A percentile compares a stretch with the other conserved stretches of the same genome.
Conservation (phyloP, 1,140 invertebrate species). For the Danaus melanippus region DNA sequence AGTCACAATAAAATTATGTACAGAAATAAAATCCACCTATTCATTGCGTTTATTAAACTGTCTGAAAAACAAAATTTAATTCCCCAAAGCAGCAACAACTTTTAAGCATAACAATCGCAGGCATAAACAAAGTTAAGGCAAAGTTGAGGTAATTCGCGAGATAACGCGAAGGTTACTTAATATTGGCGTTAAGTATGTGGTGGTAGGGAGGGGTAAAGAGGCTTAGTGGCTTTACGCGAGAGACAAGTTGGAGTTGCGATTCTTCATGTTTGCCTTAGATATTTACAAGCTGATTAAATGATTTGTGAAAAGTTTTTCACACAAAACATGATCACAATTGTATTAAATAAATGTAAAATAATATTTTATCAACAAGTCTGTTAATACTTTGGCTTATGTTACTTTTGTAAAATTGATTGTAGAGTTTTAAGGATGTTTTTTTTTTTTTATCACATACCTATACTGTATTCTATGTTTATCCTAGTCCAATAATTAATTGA, state of each 20-base stretch:
- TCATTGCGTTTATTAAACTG: no score
- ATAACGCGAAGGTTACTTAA: slow-evolving; percentile 43
- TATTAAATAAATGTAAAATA: background rate
- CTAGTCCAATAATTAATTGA: no score
- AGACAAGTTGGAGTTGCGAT: slow-evolving; percentile 46
- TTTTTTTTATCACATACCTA: no score
- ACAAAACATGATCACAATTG: background rate
- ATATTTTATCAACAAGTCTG: background rate
- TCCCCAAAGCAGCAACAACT: no score
- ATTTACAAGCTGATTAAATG: slow-evolving; percentile 50
- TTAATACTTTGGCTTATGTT: background rate
- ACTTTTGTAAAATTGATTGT: background rate
- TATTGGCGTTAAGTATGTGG: slow-evolving; percentile 60
- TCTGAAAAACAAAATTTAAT: no score
- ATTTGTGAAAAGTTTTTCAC: slow-evolving; percentile 15
- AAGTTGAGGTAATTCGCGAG: slow-evolving; percentile 36
- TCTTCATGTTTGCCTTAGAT: slow-evolving; percentile 47
- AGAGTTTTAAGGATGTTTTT: background rate
- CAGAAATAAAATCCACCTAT: no score
- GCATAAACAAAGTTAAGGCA: slow-evolving; percentile 28
- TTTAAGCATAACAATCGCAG: no score
- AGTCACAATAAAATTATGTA: no score
- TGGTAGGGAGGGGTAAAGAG: slow-evolving; percentile 42
- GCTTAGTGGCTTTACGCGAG: slow-evolving; percentile 45
- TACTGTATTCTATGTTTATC: background rate